Percentiles rank a stretch among this genome's conserved stretches.
Conservation (phyloP, 2,113 vertebrate genomes). For the Phodopus roborovskii region DNA sequence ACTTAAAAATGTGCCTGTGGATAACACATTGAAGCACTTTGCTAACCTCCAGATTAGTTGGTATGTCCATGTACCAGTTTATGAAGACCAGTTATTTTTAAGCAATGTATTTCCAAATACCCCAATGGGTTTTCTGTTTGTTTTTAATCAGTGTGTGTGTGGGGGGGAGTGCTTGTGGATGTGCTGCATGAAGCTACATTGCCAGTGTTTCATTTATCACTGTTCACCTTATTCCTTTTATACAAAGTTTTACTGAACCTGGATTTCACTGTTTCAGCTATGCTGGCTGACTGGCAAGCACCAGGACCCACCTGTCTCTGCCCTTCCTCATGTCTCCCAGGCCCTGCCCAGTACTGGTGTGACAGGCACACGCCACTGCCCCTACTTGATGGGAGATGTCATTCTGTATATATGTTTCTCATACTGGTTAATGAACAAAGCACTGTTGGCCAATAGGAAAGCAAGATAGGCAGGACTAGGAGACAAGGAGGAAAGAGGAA, state of each 20-base stretch:
- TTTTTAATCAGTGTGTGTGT: not conserved
- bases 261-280: not conserved
- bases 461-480: too few relatives aligned
- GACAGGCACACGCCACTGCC: not conserved
- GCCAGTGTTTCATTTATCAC: not conserved
- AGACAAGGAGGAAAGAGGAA: too few relatives aligned
- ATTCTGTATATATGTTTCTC: too few relatives aligned
- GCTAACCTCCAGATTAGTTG: not conserved
- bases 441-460: too few relatives aligned
- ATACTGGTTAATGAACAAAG: too few relatives aligned
- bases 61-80: not conserved
- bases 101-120: not conserved
- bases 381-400: too few relatives aligned
- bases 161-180: too few relatives aligned
- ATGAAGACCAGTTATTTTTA: not conserved
- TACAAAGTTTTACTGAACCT: not conserved
- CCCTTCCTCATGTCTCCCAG: not conserved
- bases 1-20: not conserved
- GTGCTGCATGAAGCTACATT: not conserved
- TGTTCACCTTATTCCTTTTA: not conserved
- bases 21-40: not conserved
- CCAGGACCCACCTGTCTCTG: not conserved
- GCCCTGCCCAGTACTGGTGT: not conserved
- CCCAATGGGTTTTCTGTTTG: too few relatives aligned
- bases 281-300: too few relatives aligned